These are phyloP conservation scores for Apocheima hispidaria DNA, from an alignment of 2,888 invertebrate species.

Conservation along the genomic window DNA sequence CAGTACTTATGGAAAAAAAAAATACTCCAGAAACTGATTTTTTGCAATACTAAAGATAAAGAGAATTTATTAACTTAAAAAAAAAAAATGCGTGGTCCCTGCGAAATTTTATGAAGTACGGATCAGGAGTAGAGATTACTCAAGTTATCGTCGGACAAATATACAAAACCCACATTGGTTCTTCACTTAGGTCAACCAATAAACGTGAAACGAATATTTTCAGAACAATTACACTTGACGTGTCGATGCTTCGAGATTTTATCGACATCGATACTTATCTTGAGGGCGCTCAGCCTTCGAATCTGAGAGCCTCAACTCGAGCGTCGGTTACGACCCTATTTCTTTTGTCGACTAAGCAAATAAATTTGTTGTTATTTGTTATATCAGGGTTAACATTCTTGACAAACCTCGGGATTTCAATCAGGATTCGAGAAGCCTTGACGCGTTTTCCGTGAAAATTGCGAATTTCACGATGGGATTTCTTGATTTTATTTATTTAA, in stretches of 20 bases:
- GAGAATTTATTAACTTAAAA: too few species aligned
- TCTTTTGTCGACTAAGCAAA: constrained; percentile 42
- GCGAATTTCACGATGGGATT: not conserved
- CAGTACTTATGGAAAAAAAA: too few species aligned
- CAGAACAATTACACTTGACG: constrained; percentile 3
- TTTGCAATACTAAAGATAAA: too few species aligned
- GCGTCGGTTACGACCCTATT: constrained; percentile 32
- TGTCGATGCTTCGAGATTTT: constrained; percentile 1
- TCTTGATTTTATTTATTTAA: not conserved
- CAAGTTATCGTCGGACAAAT: too few species aligned
- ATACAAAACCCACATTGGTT: too few species aligned
- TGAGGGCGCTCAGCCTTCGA: constrained; percentile 10
- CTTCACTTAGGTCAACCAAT: too few species aligned
- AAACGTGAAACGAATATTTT: not conserved
- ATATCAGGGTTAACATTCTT: constrained; percentile 20
- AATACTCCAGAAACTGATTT: too few species aligned
- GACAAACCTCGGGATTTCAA: constrained; percentile 3
- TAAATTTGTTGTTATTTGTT: constrained; percentile 32
- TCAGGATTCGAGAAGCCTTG: not conserved
- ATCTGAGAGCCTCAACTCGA: constrained; percentile 8
- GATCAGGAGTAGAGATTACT: too few species aligned
- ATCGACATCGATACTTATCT: constrained; percentile 20
- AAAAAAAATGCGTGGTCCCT: too few species aligned
- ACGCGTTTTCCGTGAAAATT: not conserved
- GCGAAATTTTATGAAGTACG: too few species aligned